Conservation (phyloP, 2,113 vertebrate species). For the Probosciger aterrimus region DNA sequence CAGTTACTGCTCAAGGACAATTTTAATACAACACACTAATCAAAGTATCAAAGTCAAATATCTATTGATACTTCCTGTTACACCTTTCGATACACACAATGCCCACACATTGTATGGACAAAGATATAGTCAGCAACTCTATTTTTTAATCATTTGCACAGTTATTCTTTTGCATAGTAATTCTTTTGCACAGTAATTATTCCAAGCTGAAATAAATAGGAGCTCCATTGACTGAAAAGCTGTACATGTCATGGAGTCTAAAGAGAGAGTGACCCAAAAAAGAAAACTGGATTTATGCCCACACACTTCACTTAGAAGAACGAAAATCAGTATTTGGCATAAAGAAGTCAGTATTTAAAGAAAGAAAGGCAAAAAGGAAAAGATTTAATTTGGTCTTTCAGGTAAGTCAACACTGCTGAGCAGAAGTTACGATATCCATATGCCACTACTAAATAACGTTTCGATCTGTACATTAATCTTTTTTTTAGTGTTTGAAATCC, state of each 20-base stretch:
- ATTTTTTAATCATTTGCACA: neutral
- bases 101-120: neutral
- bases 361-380: neutral
- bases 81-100: neutral
- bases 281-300: neutral
- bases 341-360: neutral
- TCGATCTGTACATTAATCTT: neutral
- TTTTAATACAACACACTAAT: neutral
- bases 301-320: neutral
- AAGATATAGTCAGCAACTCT: neutral
- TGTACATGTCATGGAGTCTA: neutral
- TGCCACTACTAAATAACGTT: neutral
- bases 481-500: neutral
- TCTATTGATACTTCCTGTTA: neutral
- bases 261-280: neutral
- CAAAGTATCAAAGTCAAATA: neutral
- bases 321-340: neutral
- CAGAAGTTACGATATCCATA: neutral
- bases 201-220: neutral
- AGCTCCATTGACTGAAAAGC: neutral
- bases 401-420: neutral
- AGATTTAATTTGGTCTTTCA: neutral
- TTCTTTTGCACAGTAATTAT: neutral
- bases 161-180: neutral
- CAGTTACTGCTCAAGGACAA: neutral